A percentile compares a stretch with the other conserved stretches of the same genome.
phyloP scores from a whole-genome alignment of 2,888 invertebrate species.

The Smittia aterrima region DNA sequence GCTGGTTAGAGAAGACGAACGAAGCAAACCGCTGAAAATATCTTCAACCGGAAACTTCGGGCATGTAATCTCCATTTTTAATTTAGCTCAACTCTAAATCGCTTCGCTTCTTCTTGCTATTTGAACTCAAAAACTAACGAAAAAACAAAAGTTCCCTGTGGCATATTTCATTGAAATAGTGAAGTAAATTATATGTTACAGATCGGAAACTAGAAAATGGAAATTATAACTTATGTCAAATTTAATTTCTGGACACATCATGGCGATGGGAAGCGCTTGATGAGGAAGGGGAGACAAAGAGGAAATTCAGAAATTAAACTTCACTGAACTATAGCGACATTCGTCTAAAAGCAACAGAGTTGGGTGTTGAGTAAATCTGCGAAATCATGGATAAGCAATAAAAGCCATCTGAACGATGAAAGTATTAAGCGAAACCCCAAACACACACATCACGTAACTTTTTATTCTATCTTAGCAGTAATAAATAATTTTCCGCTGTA shows the following conservation, averaged over 20 bases:
- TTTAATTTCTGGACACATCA: neutral
- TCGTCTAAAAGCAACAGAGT: neutral
- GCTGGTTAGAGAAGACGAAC: neutral
- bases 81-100: neutral
- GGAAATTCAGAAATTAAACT: neutral
- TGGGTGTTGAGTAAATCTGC: neutral
- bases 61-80: constrained; percentile 33
- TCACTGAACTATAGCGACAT: neutral
- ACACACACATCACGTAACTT: constrained; percentile 1
- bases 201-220: constrained; percentile 10
- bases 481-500: neutral
- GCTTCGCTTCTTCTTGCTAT: neutral
- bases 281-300: neutral
- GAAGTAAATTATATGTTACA: constrained; percentile 30
- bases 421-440: neutral
- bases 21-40: neutral
- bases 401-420: neutral
- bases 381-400: neutral
- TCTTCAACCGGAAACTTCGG: constrained; percentile 27
- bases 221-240: neutral
- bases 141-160: neutral
- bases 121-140: neutral
- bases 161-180: neutral
- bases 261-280: neutral
- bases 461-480: neutral